Evolutionary conservation across 2,888 invertebrate genomes (phyloP), one percentile per base, ranked within the genome.

Genomic region (Tenthredo mesomela): DNA sequence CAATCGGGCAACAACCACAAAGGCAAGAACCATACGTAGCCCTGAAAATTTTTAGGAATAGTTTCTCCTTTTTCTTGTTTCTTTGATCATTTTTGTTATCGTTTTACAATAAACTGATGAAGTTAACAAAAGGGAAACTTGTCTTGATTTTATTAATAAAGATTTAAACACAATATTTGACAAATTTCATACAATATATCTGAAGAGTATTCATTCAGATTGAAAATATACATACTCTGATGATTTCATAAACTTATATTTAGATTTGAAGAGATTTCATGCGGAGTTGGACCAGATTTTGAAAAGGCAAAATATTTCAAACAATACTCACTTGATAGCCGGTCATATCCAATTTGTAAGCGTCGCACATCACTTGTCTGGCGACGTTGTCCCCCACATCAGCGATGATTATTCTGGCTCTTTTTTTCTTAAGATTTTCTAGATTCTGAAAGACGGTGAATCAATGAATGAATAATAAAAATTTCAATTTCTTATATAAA

Each of bases 21-120:
- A 0, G 98, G 97, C 85, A 98, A 94, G 91, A 98, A 97, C 98
- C 98, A 98, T 2, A 97, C 96, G 92, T 96, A 97, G 61, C 97
- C 97, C 88, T 96, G 93, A 18, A 70, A 47, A 37, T 18, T 33
- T 75, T 43, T 6, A 40, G 47, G 10, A 1, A 43, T 37, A 40
- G 40, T 29, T 25, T 21, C 67, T 9, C 9, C 9, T 1, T 75
- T 75, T 50, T 50, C 18, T 50, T 29, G 12, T 1, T 25, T 73
- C 25, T 10, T 33, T 71, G 15, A n/a, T n/a, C 12, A 43, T 43
- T 50, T 50, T 18, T 50, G 2, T 50, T 15, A 50, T 50, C 50
- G 18, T 50, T 50, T 18, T 1, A 12, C 2, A 50, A 50, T 50
- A 18, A 50, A 50, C 1, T 18, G 50, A 50, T 6, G 18, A 18